Percentiles rank a stretch among this genome's conserved stretches.
Evolutionary conservation across 2,797 vertebrate genomes (phyloP).

Genomic region (Parauchenoglanis punctatus): DNA sequence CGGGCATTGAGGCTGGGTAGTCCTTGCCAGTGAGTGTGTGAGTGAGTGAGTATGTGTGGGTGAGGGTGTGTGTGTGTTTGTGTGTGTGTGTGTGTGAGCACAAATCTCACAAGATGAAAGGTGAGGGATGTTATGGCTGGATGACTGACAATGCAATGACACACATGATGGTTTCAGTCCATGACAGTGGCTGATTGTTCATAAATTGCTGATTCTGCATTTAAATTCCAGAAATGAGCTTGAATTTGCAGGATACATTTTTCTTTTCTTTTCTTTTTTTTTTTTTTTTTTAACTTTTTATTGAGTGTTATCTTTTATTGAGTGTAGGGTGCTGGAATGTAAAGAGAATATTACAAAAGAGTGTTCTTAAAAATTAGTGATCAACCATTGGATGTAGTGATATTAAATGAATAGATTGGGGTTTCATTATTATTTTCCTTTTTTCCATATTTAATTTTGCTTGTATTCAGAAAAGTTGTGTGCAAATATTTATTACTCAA

Average conservation of each 20-base stretch:
- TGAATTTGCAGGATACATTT: not conserved
- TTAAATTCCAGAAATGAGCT: not conserved
- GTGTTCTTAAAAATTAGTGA: not conserved
- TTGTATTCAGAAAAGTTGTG: not conserved
- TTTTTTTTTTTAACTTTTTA: not conserved
- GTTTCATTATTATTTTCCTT: not conserved
- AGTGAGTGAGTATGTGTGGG: slow-evolving; percentile 59
- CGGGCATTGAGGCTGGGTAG: slow-evolving; percentile 63
- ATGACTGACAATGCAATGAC: slow-evolving; percentile 64
- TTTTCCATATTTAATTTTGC: not conserved
- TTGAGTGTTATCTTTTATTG: not conserved
- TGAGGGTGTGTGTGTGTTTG: slow-evolving; percentile 58
- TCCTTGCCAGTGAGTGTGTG: slow-evolving; percentile 63
- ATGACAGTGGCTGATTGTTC: not conserved
- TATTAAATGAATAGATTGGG: not conserved
- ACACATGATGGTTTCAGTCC: slow-evolving; percentile 64
- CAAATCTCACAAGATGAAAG: slow-evolving; percentile 24
- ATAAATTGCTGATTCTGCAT: not conserved
- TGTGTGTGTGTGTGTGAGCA: slow-evolving; percentile 59
- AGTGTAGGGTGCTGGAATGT: not conserved
- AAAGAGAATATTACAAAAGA: not conserved
- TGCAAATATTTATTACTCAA: not conserved
- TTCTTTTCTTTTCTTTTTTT: no score
- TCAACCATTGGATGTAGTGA: not conserved
- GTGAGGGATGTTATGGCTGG: slow-evolving; percentile 51